Evolutionary conservation across 2,113 vertebrate genomes (phyloP), one percentile per base, ranked within the genome.

Genomic region (Sinocyclocheilus anshuiensis): DNA sequence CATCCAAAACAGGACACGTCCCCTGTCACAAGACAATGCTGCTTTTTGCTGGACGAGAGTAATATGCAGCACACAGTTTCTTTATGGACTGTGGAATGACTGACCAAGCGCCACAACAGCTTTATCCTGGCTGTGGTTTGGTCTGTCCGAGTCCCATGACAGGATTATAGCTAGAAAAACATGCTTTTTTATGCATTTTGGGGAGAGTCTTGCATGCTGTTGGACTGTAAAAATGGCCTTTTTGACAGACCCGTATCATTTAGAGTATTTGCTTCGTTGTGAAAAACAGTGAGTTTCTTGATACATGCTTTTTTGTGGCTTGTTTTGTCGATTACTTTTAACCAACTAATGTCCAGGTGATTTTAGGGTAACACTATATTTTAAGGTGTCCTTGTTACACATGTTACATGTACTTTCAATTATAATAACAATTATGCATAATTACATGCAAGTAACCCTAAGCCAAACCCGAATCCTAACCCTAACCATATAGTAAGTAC

Each of bases 191-290:
- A 6, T 29, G 57, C 76, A 18, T 85, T 87, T 74, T 63, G 26
- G 33, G 53, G 15, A 12, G 45, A 71, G 29, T 59, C 29, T 39
- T 22, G 39, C 50, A 24, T 42, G 29, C 55, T 67, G 57, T 72
- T 74, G 26, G 61, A 89, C n/a, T 72, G 12, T 84, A 59, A 36
- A 26, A 39, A 94, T 94, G 93, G 91, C 93, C 10, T 94, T 94
- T 87, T 80, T 94, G 78, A 87, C 86, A 39, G 90, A 92, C 69
- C 89, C 91, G 33, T 85, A 88, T 84, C 90, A 89, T 79, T 79
- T 93, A 89, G 89, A 90, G 82, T 92, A 90, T 84, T 89, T 95
- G 84, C 88, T 94, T 79, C 63, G 15, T 11, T 6, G 22, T 55
- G 90, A 69, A 33, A 83, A 72, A 74, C 87, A 45, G 89, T 92